Conservation (phyloP, 2,797 vertebrate genomes). For the Enteromius thamalakanensis region DNA sequence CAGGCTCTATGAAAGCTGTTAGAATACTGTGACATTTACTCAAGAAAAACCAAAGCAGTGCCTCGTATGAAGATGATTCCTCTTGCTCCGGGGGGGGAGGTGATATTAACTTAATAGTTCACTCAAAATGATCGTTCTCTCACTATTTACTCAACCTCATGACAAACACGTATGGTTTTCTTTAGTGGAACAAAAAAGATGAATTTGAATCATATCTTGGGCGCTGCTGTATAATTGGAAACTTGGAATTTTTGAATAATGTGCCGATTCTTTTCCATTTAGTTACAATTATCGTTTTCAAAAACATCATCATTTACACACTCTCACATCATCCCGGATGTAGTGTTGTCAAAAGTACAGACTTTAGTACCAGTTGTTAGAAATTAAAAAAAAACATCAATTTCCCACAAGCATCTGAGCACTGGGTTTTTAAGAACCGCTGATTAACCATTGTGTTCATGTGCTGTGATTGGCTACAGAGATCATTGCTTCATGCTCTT, state of each 20-base stretch:
- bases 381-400: too few species aligned
- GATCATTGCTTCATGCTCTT: too few species aligned
- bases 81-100: slow-evolving; percentile 11
- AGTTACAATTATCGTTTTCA: neutral
- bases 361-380: too few species aligned
- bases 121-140: slow-evolving; percentile 7
- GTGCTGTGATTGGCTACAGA: too few species aligned
- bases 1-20: slow-evolving; percentile 30
- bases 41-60: slow-evolving; percentile 22
- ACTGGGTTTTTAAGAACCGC: too few species aligned
- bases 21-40: slow-evolving; percentile 51
- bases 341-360: too few species aligned
- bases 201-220: neutral
- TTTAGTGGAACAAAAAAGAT: neutral
- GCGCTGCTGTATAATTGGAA: neutral
- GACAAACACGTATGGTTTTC: neutral
- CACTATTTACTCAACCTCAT: neutral
- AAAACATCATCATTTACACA: too few species aligned
- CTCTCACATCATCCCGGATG: neutral
- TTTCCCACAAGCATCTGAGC: too few species aligned
- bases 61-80: slow-evolving; percentile 16
- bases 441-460: too few species aligned
- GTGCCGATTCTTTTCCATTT: neutral
- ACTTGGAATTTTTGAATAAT: neutral
- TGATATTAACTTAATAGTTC: slow-evolving; percentile 34